Base-by-base conservation (phyloP, 2,888 invertebrate species). In the Azorinus chamasolen region DNA sequence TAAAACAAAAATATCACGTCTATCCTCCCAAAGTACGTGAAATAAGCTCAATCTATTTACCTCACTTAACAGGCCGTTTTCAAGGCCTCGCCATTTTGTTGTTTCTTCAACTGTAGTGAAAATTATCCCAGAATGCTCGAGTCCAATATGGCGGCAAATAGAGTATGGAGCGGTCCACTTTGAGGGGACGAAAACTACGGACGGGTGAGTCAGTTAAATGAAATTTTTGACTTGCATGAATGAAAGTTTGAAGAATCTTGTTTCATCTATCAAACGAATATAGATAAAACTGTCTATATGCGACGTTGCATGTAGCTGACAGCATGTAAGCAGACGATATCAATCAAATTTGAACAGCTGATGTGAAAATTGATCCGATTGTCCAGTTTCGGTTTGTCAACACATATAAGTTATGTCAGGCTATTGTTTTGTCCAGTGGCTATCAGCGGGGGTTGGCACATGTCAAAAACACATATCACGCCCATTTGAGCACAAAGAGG, bases 401-500 rank as follows among this genome's bases (percentile, higher is more conserved):
- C 69, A 65, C 46, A 25, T 46, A 50, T 4, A 58, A 12, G 66
- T 76, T 76, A 76, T 61, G 66, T 75, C 71, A 66, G 62, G 65
- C 73, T 80, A 76, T 83, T 83, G 83, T 83, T 83, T 83, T 80
- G 80, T 68, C 83, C 83, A 73, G 57, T 74, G 75, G 70, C 69
- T 59, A 73, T 76, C 71, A 65, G 64, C 61, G 58, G 69, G 59
- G 72, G 68, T 50, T 83, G 76, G 76, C 83, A 80, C 78, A 76
- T 83, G 83, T 80, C 83, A 80, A 76, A 79, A 76, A 77, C 79
- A 78, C 59, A 70, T 62, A 68, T 71, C 79, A 78, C 80, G 78
- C 80, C 83, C 74, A 73, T 71, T 70, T 54, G 46, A 41, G 37
- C 59, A 45, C 37, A 69, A 71, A 75, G 71, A 64, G 83, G 83